These are phyloP conservation scores for Tineola bisselliella DNA, from an alignment of 2,888 invertebrate genomes.

Conservation along the genomic window DNA sequence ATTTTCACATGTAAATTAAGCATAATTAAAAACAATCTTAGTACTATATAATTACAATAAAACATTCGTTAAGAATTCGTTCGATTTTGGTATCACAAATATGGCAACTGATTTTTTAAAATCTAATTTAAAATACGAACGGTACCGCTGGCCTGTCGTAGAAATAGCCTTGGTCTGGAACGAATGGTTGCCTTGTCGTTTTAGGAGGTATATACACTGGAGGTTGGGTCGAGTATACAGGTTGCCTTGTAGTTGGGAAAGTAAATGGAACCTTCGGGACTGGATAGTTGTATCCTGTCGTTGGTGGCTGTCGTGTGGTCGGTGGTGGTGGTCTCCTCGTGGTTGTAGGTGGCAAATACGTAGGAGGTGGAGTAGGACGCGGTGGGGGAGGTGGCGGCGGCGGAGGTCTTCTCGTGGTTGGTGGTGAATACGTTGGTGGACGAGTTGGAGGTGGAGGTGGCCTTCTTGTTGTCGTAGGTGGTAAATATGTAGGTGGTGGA, in stretches of 20 bases:
- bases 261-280: too few species aligned
- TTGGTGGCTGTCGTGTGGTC: constrained; percentile 15
- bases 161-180: constrained; percentile 47
- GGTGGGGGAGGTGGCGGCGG: constrained; percentile 17
- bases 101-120: constrained; percentile 40
- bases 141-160: constrained; percentile 56
- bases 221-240: constrained; percentile 15
- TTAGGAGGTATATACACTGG: background rate
- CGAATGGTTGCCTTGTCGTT: background rate
- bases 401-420: constrained; percentile 16
- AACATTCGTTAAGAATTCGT: background rate
- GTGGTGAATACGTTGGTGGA: constrained; percentile 19
- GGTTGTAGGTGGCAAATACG: constrained; percentile 15
- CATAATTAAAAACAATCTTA: too few species aligned
- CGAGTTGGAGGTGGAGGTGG: constrained; percentile 10
- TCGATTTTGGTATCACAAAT: constrained; percentile 56
- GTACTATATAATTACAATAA: background rate
- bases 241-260: constrained; percentile 15
- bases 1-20: too few species aligned
- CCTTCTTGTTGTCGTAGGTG: constrained; percentile 5
- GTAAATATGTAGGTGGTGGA: constrained; percentile 14
- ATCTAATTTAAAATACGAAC: constrained; percentile 44
- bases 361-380: constrained; percentile 17
- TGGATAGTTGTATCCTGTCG: constrained; percentile 8
- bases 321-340: constrained; percentile 17